A percentile compares a stretch with the other conserved stretches of the same genome.
Conservation (phyloP, 1,140 invertebrate genomes). For the Andrena cerasifolii region DNA sequence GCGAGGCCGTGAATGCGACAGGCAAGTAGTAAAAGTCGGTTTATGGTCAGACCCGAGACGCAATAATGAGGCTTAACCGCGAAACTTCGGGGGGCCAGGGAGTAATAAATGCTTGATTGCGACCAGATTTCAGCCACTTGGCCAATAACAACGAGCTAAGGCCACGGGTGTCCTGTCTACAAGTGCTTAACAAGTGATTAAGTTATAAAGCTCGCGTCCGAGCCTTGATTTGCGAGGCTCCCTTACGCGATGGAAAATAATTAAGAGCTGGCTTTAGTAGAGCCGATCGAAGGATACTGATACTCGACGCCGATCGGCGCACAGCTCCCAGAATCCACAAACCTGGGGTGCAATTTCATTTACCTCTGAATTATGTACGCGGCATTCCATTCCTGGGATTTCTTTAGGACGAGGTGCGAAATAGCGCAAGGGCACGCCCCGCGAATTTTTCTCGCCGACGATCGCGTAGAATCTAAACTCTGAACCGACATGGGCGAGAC, state of each 20-base stretch:
- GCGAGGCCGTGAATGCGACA: not conserved
- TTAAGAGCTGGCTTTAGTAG: no score
- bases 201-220: constrained; percentile 26
- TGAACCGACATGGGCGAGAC: not conserved
- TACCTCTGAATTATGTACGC: not conserved
- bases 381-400: not conserved
- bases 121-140: constrained; percentile 25
- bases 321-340: no score
- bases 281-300: not conserved
- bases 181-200: constrained; percentile 24
- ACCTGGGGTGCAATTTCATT: no score
- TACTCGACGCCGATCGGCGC: no score
- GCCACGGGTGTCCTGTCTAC: not conserved
- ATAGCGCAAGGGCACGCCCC: not conserved
- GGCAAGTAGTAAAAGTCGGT: constrained; percentile 37
- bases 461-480: not conserved
- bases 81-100: constrained; percentile 5
- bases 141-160: constrained; percentile 21
- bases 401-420: not conserved
- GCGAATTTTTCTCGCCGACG: not conserved
- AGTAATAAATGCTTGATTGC: constrained; percentile 40
- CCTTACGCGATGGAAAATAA: not conserved
- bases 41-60: constrained; percentile 15
- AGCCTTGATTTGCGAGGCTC: not conserved
- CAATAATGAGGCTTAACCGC: constrained; percentile 13